These are phyloP conservation scores for Drosophila mayaguana DNA, from an alignment of 2,888 invertebrate species.

Conservation along the genomic window DNA sequence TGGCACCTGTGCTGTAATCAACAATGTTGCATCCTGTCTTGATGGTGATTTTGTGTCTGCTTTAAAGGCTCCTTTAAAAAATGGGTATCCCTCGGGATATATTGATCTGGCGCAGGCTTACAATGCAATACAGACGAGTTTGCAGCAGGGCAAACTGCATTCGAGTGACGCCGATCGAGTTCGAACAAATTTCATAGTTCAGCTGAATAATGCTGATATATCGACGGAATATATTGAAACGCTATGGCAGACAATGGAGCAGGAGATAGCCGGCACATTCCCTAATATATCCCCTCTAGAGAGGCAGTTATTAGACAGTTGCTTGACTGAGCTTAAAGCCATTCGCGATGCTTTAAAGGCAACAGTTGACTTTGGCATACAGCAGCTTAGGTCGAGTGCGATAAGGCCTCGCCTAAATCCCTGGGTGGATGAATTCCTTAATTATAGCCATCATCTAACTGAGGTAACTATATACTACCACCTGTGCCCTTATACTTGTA, in stretches of 20 bases:
- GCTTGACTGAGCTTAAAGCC: conserved; percentile 86
- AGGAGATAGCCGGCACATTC: conserved; percentile 89
- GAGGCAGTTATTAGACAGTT: conserved; percentile 90
- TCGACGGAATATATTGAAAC: conserved; percentile 96
- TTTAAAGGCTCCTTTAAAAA: conserved; percentile 89
- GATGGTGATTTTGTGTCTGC: conserved; percentile 93
- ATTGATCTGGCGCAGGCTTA: conserved; percentile 93
- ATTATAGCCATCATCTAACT: conserved; percentile 91
- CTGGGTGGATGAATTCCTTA: conserved; percentile 92
- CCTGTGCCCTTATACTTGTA: background rate
- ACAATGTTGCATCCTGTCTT: conserved; percentile 94
- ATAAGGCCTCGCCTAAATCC: conserved; percentile 93
- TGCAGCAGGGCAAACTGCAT: conserved; percentile 92
- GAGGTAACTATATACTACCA: conserved; percentile 87
- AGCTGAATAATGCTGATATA: conserved; percentile 94
- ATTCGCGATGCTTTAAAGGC: conserved; percentile 86
- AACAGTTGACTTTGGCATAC: conserved; percentile 92
- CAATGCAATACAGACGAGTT: conserved; percentile 91
- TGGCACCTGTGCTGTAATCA: conserved; percentile 98
- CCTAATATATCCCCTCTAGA: conserved; percentile 88
- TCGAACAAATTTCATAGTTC: conserved; percentile 91
- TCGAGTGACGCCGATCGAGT: conserved; percentile 92
- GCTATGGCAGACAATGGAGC: conserved; percentile 91
- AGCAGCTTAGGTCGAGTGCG: conserved; percentile 91
- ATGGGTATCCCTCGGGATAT: conserved; percentile 92